Percentiles rank a stretch among this genome's conserved stretches.
Evolutionary conservation across 2,113 vertebrate species (phyloP).

Genomic region (Callaeas wilsoni): DNA sequence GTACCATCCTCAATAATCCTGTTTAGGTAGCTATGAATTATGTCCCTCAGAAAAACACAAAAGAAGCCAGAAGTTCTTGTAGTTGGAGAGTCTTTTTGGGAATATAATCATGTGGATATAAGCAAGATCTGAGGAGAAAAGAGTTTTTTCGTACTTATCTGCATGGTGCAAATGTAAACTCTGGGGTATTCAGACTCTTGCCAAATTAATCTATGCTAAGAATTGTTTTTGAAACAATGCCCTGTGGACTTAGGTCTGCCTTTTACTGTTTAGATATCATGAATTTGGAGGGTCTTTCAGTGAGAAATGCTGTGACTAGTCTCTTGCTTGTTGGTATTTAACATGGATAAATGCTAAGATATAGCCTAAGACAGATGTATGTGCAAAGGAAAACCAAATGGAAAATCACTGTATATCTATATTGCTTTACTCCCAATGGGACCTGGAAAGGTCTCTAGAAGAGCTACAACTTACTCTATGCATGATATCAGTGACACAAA

Average conservation of each 20-base stretch:
- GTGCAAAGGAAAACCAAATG: not conserved
- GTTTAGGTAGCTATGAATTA: not conserved
- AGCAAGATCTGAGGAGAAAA: not conserved
- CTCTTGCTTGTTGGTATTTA: not conserved
- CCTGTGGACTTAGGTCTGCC: not conserved
- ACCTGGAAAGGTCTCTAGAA: not conserved
- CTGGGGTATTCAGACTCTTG: not conserved
- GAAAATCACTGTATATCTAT: rapidly evolving
- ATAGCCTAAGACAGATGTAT: not conserved
- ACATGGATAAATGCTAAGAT: not conserved
- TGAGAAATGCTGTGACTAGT: not conserved
- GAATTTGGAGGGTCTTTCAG: not conserved
- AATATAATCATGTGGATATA: not conserved
- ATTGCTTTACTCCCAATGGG: not conserved
- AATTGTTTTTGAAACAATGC: not conserved
- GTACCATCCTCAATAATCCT: not conserved
- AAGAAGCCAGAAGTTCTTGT: not conserved
- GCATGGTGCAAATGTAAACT: not conserved
- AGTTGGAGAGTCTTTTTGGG: not conserved
- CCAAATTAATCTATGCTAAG: not conserved
- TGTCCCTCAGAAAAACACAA: not conserved
- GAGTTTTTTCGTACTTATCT: rapidly evolving
- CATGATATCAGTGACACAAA: not conserved
- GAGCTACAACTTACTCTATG: not conserved
- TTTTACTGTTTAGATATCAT: not conserved